These are phyloP conservation scores for Danaus plexippus DNA, from an alignment of 1,140 invertebrate species.

Conservation along the genomic window DNA sequence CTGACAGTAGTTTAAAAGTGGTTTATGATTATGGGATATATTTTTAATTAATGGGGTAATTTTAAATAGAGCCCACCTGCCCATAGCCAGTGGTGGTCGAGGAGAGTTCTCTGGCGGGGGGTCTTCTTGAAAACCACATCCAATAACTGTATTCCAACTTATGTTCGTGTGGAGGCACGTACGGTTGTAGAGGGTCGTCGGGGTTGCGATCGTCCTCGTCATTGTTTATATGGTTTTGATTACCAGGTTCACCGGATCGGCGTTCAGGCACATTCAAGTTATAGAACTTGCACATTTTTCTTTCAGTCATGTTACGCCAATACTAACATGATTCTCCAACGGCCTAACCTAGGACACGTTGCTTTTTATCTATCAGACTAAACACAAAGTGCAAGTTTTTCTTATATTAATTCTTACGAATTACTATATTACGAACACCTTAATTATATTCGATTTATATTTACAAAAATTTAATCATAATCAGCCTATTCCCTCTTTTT, in stretches of 20 bases:
- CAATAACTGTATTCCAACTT: constrained; percentile 91
- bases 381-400: constrained; percentile 25
- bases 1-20: too few species aligned
- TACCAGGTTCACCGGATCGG: constrained; percentile 49
- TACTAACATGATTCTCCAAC: constrained; percentile 67
- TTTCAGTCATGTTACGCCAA: constrained; percentile 68
- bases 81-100: constrained; percentile 59
- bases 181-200: constrained; percentile 69
- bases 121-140: constrained; percentile 89
- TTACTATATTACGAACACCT: constrained; percentile 16
- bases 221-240: constrained; percentile 42
- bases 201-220: constrained; percentile 52
- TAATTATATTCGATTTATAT: constrained; percentile 29
- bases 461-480: constrained; percentile 42
- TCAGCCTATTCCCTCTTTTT: constrained; percentile 65
- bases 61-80: constrained; percentile 38
- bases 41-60: too few species aligned
- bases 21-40: too few species aligned
- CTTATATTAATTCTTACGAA: constrained; percentile 11
- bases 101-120: constrained; percentile 55
- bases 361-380: constrained; percentile 38
- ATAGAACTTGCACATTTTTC: constrained; percentile 70
- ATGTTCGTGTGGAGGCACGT: constrained; percentile 84
- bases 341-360: constrained; percentile 69
- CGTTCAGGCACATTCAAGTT: constrained; percentile 68